Evolutionary conservation across 2,888 invertebrate genomes (phyloP), one percentile per base, ranked within the genome.

Genomic region (Acleris sparsana): DNA sequence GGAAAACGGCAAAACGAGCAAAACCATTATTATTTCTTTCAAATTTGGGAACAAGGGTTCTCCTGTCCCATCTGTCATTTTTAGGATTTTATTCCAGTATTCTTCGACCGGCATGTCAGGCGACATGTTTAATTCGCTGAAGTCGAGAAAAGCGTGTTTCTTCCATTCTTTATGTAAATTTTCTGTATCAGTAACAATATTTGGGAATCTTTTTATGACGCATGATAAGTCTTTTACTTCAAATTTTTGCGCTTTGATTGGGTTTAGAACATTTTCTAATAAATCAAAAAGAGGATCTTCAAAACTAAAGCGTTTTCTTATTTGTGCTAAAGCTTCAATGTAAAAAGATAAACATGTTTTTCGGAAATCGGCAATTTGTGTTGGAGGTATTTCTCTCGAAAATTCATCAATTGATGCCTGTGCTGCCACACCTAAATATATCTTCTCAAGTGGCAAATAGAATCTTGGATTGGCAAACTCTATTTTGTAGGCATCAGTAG

Each of bases 381-480:
- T 16, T 52, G 3, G 18, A 1, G 20, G 29, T 1, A 53, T 7
- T 53, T 53, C 33, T 4, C 18, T 53, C 2, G 5, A 1, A 4
- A 39, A 4, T 13, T 53, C 53, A 1, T 18, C 3, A 0, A 53
- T 13, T 18, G 39, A 39, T 3, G 9, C 1, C 4, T 33, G 17
- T 7, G 53, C 53, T 2, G 53, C 17, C 5, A 53, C 53, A 18
- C 53, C 53, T 5, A 53, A 7, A 11, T 53, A 53, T 3, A 53
- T 33, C 9, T 53, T 33, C 2, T 53, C 53, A 1, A 53, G 39
- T 7, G 53, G 33, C 6, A 39, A 18, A 18, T 20, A 53, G 18
- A 39, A 20, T 33, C 39, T 13, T 39, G 39, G 33, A 39, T 53
- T 53, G 7, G 53, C 39, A 18, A 13, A 39, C 17, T 53, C 33